Percentiles rank a stretch among this genome's conserved stretches.
Conservation (phyloP, 2,888 invertebrate genomes). For the Exephanes ischioxanthus region DNA sequence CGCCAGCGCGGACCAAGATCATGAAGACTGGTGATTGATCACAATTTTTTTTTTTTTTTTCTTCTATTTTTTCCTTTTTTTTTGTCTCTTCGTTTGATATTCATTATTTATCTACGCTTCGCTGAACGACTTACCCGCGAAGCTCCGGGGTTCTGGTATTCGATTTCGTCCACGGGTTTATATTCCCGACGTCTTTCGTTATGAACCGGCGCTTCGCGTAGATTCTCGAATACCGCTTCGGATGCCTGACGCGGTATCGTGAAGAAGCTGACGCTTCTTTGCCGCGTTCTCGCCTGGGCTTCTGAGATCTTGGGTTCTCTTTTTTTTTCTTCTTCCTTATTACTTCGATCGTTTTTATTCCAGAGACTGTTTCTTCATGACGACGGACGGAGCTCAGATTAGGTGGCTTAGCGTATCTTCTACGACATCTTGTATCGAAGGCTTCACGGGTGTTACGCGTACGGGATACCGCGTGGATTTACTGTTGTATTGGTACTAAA, state of each 20-base stretch:
- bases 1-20: conserved; percentile 22
- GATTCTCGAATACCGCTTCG: not conserved
- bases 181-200: conserved; percentile 41
- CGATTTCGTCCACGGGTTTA: conserved; percentile 36
- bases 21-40: conserved; percentile 15
- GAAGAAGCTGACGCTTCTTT: conserved; percentile 31
- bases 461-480: conserved; percentile 1
- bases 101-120: conserved; percentile 32
- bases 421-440: not conserved
- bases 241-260: not conserved
- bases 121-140: not conserved
- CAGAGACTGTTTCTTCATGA: conserved; percentile 41
- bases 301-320: conserved; percentile 62
- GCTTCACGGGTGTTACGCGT: not conserved
- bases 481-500: not conserved
- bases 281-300: conserved; percentile 36
- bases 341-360: conserved; percentile 73
- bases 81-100: not conserved
- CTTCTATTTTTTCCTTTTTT: conserved; percentile 5
- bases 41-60: conserved; percentile 10
- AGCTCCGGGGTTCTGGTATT: not conserved
- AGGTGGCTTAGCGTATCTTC: conserved; percentile 27
- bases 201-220: not conserved
- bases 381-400: conserved; percentile 6
- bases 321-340: conserved; percentile 71